Percentiles rank a stretch among this genome's conserved stretches.
These are phyloP conservation scores for Myripristis jacobus DNA, from an alignment of 2,797 vertebrate species.

Conservation along the genomic window DNA sequence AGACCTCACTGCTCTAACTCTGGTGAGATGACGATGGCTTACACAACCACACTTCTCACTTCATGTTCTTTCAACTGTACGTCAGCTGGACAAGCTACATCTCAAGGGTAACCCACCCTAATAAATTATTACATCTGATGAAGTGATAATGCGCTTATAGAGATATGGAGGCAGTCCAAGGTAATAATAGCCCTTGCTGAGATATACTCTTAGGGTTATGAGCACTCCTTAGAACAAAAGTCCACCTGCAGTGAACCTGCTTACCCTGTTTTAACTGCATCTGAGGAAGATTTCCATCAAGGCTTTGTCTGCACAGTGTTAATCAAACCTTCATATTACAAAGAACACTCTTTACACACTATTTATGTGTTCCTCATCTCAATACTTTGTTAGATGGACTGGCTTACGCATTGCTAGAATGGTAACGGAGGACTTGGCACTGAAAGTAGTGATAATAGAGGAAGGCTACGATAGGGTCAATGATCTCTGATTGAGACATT, in stretches of 20 bases:
- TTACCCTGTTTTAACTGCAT: background rate
- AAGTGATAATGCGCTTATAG: conserved; percentile 1
- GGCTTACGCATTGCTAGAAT: background rate
- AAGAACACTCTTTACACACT: background rate
- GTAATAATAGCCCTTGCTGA: background rate
- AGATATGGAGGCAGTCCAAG: conserved; percentile 12
- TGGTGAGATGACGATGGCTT: background rate
- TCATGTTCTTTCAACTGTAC: background rate
- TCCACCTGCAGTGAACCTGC: conserved; percentile 8
- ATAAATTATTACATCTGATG: background rate
- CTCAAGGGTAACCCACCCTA: background rate
- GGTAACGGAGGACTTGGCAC: background rate
- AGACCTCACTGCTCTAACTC: background rate
- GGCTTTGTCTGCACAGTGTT: background rate
- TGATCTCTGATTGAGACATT: background rate
- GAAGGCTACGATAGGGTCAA: background rate
- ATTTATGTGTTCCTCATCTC: background rate
- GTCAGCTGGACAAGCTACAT: background rate
- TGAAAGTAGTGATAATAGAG: background rate
- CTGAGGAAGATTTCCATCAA: background rate
- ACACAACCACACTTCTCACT: background rate
- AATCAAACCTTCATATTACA: background rate
- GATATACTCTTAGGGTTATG: background rate
- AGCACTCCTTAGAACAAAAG: conserved; percentile 28
- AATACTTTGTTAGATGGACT: too few relatives aligned